Base-by-base conservation (phyloP, 2,797 vertebrate species). In the Syngnathus acus region DNA sequence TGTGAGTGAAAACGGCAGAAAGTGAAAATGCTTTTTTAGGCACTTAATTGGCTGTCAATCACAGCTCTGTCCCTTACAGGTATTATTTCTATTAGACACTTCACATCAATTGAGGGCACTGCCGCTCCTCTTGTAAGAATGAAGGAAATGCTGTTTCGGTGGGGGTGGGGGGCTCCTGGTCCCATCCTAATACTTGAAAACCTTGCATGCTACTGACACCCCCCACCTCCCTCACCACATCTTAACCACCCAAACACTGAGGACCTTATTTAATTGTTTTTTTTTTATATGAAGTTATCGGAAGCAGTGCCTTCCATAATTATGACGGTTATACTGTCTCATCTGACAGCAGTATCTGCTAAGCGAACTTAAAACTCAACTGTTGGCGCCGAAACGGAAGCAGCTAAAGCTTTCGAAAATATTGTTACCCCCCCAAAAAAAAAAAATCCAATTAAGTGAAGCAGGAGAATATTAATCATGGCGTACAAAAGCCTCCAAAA, bases 261-360 rank as follows among this genome's bases (percentile, higher is more conserved):
- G 87, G 11, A 93, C 90, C 88, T 92, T 92, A 92, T 93, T 91
- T 90, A 79, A 48, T 87, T 76, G 94, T 94, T 97, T 86, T 90
- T 67, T 93, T 88, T 91, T 92, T 92, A 78, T 86, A 82, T 84
- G 84, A 93, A 90, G 92, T 98, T 99, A 98, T 99, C 96, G 95
- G 96, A 94, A 98, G 96, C 97, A 98, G 95, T 98, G 96, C 88
- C 96, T 98, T 97, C 95, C 96, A 98, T 97, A 99, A 98, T 98
- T 95, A 93, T 94, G 96, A 96, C 95, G 87, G 96, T 99, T 97
- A 97, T 98, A 99, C 95, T 94, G 96, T 98, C 94, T 91, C 74
- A 92, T 92, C 89, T 86, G 90, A 91, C 88, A 90, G 96, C 96
- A 98, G 96, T 93, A 98, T 99, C 96, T 98, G 96, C 96, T 98